Conservation (phyloP, 1,140 invertebrate genomes). For the Drosophila neocordata region DNA sequence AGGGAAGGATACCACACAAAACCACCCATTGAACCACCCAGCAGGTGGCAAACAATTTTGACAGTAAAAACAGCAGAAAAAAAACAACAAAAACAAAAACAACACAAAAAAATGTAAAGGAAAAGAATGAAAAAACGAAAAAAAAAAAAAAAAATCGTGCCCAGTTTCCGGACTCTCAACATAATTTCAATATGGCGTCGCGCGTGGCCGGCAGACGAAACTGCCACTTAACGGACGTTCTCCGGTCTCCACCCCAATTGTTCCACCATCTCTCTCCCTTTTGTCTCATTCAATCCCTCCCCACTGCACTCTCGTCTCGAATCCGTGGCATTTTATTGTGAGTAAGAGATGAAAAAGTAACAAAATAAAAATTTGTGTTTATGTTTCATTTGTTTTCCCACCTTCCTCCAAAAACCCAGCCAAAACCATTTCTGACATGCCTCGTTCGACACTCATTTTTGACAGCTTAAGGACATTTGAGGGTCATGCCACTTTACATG, state of each 20-base stretch:
- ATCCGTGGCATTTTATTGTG: slow-evolving; percentile 26
- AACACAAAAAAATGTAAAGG: background rate
- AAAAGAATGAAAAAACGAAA: slow-evolving; percentile 1
- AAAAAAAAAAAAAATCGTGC: background rate
- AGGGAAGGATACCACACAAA: too few species aligned
- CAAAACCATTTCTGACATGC: background rate
- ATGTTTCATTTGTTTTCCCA: slow-evolving; percentile 32
- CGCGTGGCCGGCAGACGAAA: slow-evolving; percentile 24
- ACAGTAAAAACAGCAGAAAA: slow-evolving; percentile 1
- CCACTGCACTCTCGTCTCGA: background rate
- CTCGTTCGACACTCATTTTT: slow-evolving; percentile 29
- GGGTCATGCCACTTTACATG: slow-evolving; percentile 22
- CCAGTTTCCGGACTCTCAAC: slow-evolving; percentile 14
- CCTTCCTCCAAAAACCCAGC: background rate
- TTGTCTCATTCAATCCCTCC: background rate
- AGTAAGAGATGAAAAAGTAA: slow-evolving; percentile 31
- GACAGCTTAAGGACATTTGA: slow-evolving; percentile 37
- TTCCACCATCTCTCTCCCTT: background rate
- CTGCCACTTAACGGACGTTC: slow-evolving; percentile 25
- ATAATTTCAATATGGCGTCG: slow-evolving; percentile 29
- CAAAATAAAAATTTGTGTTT: slow-evolving; percentile 38
- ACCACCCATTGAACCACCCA: background rate
- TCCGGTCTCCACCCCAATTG: background rate
- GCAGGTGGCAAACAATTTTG: slow-evolving; percentile 19
- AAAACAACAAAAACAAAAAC: too few species aligned